Percentiles rank a stretch among this genome's conserved stretches.
These are phyloP conservation scores for Gastracanthus pulcherrimus DNA, from an alignment of 2,888 invertebrate species.

Conservation along the genomic window DNA sequence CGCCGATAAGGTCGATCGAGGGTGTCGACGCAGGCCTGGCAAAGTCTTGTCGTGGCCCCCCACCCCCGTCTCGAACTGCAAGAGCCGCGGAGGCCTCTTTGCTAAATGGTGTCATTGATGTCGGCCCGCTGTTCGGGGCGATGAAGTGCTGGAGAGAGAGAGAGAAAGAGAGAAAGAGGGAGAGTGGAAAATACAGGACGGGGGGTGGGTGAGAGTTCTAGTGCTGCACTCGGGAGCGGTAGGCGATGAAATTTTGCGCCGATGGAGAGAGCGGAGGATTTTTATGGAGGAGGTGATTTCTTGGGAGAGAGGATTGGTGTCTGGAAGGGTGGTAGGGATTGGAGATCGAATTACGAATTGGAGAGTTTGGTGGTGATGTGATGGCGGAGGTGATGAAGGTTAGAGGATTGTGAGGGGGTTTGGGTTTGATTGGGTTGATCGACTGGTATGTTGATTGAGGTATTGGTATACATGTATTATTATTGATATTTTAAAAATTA, in stretches of 20 bases:
- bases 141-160: conserved; percentile 55
- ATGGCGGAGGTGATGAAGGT: too few species aligned
- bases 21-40: neutral
- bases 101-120: conserved; percentile 68
- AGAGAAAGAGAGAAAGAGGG: conserved; percentile 63
- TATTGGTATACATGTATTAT: too few species aligned
- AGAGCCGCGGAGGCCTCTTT: conserved; percentile 59
- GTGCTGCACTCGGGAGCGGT: conserved; percentile 17
- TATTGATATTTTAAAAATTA: too few species aligned
- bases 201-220: neutral
- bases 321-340: too few species aligned
- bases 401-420: too few species aligned
- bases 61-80: too few species aligned
- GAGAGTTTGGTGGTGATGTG: too few species aligned
- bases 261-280: neutral
- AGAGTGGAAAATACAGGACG: conserved; percentile 51
- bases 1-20: conserved; percentile 32
- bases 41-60: neutral
- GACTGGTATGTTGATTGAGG: too few species aligned
- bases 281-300: neutral
- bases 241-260: conserved; percentile 32
- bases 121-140: conserved; percentile 50
- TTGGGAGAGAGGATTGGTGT: too few species aligned
- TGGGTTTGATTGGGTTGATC: too few species aligned
- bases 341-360: too few species aligned